Percentiles rank a stretch among this genome's conserved stretches.
Evolutionary conservation across 2,113 vertebrate species (phyloP).

Genomic region (Triplophysa tibetana): DNA sequence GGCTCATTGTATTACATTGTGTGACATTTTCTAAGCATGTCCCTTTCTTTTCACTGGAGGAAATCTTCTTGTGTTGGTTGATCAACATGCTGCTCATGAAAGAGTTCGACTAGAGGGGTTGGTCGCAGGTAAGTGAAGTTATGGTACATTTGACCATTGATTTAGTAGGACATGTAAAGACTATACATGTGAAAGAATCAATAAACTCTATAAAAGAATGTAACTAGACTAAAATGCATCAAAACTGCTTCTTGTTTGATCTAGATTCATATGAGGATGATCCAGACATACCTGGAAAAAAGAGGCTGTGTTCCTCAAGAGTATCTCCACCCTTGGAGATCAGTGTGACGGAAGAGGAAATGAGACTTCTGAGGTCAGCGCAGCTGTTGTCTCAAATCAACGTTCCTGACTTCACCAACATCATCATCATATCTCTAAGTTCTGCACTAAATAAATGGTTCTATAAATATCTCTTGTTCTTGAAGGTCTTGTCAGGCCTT

Average conservation of each 20-base stretch:
- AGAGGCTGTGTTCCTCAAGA: constrained; percentile 81
- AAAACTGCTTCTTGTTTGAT: constrained; percentile 52
- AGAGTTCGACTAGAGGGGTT: constrained; percentile 91
- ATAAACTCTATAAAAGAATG: background rate
- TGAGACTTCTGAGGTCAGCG: constrained; percentile 83
- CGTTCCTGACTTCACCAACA: background rate
- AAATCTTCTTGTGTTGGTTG: constrained; percentile 91
- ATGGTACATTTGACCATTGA: background rate
- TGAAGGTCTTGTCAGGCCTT: constrained; percentile 81
- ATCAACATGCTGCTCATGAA: constrained; percentile 96
- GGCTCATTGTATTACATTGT: background rate
- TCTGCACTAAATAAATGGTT: constrained; percentile 12
- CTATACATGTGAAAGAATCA: too few relatives aligned
- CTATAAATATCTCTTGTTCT: constrained; percentile 10
- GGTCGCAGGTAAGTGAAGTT: constrained; percentile 76
- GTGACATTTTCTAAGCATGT: background rate
- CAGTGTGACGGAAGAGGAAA: constrained; percentile 84
- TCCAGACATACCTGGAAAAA: constrained; percentile 74
- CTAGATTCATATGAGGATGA: constrained; percentile 89
- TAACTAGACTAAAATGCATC: background rate
- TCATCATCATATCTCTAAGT: constrained; percentile 1
- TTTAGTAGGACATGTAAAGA: too few relatives aligned
- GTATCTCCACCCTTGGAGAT: constrained; percentile 86
- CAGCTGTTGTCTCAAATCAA: background rate
- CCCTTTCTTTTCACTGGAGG: constrained; percentile 60